Evolutionary conservation across 2,888 invertebrate species (phyloP), one percentile per base, ranked within the genome.

Genomic region (Metallyticus violacea): DNA sequence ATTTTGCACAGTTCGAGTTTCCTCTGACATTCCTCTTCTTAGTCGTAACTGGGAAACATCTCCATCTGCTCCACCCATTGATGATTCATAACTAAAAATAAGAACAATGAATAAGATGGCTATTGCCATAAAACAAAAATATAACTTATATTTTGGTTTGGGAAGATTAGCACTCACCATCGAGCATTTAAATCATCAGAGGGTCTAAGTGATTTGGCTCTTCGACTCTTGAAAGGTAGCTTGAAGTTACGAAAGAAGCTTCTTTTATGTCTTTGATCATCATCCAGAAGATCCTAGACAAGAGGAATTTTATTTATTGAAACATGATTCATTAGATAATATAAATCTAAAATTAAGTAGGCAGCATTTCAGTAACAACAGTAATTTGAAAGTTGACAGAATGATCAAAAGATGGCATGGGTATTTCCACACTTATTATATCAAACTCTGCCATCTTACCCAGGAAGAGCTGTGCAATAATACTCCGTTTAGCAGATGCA

Each of bases 181-280:
- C 88, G 86, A 28, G 77, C 26, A 77, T 26, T 25, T 2, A 87
- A 80, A 30, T 92, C 92, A 22, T 93, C 93, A 2, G 90, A 87
- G 7, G 91, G 92, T 26, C 93, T 90, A 80, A 92, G 90, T 1
- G 92, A 91, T 89, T 94, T 94, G n/a, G 94, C 93, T 3, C 94
- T 92, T 7, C 95, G 93, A 90, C 93, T 94, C 90, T 94, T 94
- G 89, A 96, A 93, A 9, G 95, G 95, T 90, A 95, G 93, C 90
- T 95, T 95, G 83, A 97, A 93, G 90, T 95, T 96, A 77, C 95
- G 94, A 90, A 97, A 96, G 89, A 97, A 95, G 26, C 96, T 93
- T 87, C 94, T 93, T 87, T 94, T 94, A 87, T 92, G 92, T 89
- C 93, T 93, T 86, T 93, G 92, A 88, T 93, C 93, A 80, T 94